Percentiles rank a stretch among this genome's conserved stretches.
Conservation (phyloP, 2,797 vertebrate species). For the Leontocebus nigricollis region DNA sequence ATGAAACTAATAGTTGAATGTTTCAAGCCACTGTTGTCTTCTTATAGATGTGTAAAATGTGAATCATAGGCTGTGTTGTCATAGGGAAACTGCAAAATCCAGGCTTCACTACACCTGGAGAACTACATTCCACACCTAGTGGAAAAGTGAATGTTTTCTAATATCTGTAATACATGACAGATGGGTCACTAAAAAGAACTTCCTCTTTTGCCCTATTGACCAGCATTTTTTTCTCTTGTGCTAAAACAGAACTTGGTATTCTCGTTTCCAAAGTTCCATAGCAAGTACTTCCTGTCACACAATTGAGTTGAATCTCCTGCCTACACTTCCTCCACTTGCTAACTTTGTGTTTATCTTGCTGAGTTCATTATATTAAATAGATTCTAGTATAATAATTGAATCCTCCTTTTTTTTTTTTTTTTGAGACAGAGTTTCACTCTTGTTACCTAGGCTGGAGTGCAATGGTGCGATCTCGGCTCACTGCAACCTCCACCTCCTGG, state of each 20-base stretch:
- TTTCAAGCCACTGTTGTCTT: not conserved
- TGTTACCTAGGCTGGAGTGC: too few relatives aligned
- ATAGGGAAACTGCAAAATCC: not conserved
- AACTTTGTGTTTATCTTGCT: conserved; percentile 53
- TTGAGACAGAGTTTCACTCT: too few relatives aligned
- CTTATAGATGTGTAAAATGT: not conserved
- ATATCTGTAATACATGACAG: not conserved
- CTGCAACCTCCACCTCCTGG: too few relatives aligned
- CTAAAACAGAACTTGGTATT: conserved; percentile 64
- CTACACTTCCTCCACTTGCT: conserved; percentile 54
- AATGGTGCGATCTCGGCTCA: too few relatives aligned
- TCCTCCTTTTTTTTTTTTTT: not conserved
- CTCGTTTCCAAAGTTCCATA: conserved; percentile 66
- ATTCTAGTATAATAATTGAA: conserved; percentile 12
- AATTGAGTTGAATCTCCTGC: conserved; percentile 54
- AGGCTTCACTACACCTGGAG: not conserved
- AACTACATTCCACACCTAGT: not conserved
- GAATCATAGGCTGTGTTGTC: not conserved
- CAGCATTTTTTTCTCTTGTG: conserved; percentile 32
- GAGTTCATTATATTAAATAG: conserved; percentile 37
- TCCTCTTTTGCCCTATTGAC: conserved; percentile 45
- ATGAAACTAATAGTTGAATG: conserved; percentile 1
- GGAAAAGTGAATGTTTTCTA: not conserved
- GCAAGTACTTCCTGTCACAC: conserved; percentile 65
- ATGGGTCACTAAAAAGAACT: conserved; percentile 42